Conservation (phyloP, 2,113 vertebrate species). For the Pluvianellus socialis region DNA sequence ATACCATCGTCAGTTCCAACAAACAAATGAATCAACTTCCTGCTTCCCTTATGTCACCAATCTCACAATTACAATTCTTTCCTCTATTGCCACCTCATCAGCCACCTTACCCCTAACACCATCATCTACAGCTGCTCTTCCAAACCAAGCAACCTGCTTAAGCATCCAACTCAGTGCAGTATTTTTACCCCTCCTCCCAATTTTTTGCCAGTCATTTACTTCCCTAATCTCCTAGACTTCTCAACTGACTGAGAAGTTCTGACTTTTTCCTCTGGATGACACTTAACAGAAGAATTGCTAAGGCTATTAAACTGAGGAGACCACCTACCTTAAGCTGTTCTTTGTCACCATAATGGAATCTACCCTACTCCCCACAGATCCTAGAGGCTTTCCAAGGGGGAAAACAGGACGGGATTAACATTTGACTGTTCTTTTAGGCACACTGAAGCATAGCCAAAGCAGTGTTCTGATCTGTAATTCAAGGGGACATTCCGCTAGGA, state of each 20-base stretch:
- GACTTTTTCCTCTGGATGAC: neutral
- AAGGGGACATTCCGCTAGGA: neutral
- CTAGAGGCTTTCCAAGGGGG: neutral
- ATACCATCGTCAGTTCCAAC: neutral
- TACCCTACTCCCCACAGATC: neutral
- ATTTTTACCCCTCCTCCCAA: neutral
- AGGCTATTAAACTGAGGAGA: neutral
- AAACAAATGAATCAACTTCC: neutral
- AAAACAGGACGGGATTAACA: neutral
- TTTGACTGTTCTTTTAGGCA: neutral
- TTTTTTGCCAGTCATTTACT: neutral
- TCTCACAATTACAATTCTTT: neutral
- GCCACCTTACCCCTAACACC: neutral
- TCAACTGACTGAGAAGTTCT: neutral
- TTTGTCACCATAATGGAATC: neutral
- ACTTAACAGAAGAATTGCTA: neutral
- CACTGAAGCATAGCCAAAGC: neutral
- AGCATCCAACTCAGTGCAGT: neutral
- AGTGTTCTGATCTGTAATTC: neutral
- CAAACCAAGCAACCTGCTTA: neutral
- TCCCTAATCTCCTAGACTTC: neutral
- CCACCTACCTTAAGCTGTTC: neutral
- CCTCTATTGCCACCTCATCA: neutral
- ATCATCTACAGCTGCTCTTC: neutral
- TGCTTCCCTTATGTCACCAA: neutral